Conservation (phyloP, 2,797 vertebrate genomes). For the Pipistrellus pygmaeus region DNA sequence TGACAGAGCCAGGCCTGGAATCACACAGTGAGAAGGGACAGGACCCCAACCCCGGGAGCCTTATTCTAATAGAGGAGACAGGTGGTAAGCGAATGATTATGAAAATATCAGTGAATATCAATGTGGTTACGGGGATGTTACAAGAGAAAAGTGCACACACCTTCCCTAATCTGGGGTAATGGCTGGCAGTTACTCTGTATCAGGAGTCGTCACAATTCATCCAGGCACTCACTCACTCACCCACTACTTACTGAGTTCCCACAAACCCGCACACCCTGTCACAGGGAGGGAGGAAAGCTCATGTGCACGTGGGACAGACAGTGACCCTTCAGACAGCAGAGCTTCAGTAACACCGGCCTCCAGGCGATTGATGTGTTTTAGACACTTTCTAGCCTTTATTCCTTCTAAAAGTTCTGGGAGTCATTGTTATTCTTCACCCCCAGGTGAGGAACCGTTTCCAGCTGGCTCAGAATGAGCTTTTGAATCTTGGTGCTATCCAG, state of each 20-base stretch:
- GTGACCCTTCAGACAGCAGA: accelerated
- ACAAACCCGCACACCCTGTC: neutral
- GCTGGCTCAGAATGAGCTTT: neutral
- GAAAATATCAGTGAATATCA: neutral
- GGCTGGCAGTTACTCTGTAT: neutral
- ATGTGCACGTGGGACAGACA: neutral
- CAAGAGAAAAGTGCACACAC: neutral
- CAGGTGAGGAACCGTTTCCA: neutral
- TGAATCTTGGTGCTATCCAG: neutral
- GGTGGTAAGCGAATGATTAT: neutral
- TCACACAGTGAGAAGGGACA: neutral
- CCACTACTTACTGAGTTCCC: neutral
- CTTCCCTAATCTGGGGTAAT: neutral
- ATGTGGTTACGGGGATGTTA: neutral
- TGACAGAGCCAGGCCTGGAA: neutral
- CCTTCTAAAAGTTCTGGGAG: neutral
- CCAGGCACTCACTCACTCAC: neutral
- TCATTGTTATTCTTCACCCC: neutral
- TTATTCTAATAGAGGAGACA: neutral
- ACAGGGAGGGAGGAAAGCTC: neutral
- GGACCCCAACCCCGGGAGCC: accelerated
- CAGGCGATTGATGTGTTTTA: neutral
- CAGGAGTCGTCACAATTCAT: neutral
- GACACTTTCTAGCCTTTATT: neutral
- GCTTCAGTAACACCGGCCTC: neutral